Evolutionary conservation across 2,888 invertebrate genomes (phyloP), one percentile per base, ranked within the genome.

Genomic region (Drosophila testacea): DNA sequence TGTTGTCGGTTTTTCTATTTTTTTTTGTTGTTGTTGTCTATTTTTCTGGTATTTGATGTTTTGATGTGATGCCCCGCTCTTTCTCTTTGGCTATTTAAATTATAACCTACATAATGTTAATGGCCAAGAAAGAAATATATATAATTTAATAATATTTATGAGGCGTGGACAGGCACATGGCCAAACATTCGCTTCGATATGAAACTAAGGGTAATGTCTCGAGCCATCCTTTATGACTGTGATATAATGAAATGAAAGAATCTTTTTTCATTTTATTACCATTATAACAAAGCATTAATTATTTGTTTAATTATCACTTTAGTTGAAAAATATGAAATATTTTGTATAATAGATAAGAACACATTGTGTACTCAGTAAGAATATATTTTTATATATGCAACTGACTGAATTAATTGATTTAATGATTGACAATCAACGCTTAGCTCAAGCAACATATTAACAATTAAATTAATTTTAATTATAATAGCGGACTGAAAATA

Each of bases 61-160:
- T 79, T 76, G 80, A 80, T 78, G 70, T 61, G 61, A 61, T 79
- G 71, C 55, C 54, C 54, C 55, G 22, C 63, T 69, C 69, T 57
- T 16, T 36, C 63, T 73, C 69, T 60, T 65, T 62, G 65, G 74
- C 73, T 75, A 88, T 84, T 88, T 74, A 88, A 84, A 86, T 78
- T 83, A 84, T 84, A 84, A 84, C 89, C 89, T 84, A 84, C 89
- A 84, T 84, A 83, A 83, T 86, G 72, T 78, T 78, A 84, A 84
- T 84, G 89, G 81, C 81, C 75, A 60, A 73, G 81, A 84, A 81
- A 86, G 73, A 88, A 71, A 74, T 61, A 85, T 81, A 22, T 22
- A 77, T 60, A 69, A 83, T 83, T 83, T 73, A 86, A 88, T 83
- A 83, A 88, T 88, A 84, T 84, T 84, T 88, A 84, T 84, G 83